phyloP scores from a whole-genome alignment of 2,888 invertebrate species.

The Eupithecia centaureata region DNA sequence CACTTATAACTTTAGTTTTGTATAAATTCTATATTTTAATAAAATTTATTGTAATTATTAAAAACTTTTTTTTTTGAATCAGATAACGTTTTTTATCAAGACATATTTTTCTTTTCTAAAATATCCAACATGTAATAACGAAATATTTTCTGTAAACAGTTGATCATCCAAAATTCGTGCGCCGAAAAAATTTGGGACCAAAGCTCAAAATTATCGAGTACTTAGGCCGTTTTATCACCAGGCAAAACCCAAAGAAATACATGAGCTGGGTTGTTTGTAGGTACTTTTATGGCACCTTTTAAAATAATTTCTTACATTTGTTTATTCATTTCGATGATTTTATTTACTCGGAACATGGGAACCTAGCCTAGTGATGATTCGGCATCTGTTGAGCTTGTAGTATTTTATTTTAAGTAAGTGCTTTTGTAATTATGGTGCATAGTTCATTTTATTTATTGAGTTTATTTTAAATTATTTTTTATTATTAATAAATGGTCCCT shows the following conservation, averaged over 20 bases:
- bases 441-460: constrained; percentile 38
- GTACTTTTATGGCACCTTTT: neutral
- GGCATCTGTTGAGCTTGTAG: neutral
- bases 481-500: constrained; percentile 2
- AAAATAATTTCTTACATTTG: neutral
- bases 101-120: neutral
- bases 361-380: constrained; percentile 8
- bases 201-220: neutral
- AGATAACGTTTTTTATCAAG: neutral
- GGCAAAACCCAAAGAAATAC: neutral
- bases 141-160: neutral
- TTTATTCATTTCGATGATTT: neutral
- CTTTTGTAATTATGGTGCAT: constrained; percentile 63
- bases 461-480: neutral
- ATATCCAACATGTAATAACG: neutral
- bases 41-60: neutral
- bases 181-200: constrained; percentile 9
- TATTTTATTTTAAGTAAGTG: constrained; percentile 45
- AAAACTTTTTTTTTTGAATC: neutral
- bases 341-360: neutral
- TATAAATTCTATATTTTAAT: constrained; percentile 7
- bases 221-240: neutral
- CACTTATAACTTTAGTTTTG: constrained; percentile 3
- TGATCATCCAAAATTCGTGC: neutral
- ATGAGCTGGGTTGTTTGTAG: too few species aligned